Conservation (phyloP, 2,797 vertebrate genomes). For the Acrocephalus scirpaceus region DNA sequence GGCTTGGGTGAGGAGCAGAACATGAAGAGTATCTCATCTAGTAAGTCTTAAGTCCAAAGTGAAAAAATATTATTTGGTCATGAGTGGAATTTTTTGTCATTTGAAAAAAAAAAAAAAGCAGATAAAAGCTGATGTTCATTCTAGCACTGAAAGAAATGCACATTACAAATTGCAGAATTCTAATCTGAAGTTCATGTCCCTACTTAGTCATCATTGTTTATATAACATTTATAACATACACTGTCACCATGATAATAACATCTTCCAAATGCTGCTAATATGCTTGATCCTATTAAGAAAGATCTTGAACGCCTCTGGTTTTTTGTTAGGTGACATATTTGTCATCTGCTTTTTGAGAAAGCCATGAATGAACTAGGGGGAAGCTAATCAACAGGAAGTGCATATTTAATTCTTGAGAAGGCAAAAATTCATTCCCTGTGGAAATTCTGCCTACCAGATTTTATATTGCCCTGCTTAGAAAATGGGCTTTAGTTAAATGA, state of each 20-base stretch:
- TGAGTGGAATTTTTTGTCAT: not conserved
- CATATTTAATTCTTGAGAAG: not conserved
- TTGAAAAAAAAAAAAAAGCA: not conserved
- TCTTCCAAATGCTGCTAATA: conserved; percentile 4
- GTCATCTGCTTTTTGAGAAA: not conserved
- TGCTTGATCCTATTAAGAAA: not conserved
- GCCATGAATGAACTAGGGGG: not conserved
- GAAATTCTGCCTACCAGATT: not conserved
- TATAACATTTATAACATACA: not conserved
- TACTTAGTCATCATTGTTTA: conserved; percentile 10
- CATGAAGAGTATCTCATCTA: not conserved
- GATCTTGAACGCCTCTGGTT: not conserved
- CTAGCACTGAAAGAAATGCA: not conserved
- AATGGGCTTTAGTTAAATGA: not conserved
- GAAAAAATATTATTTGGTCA: not conserved
- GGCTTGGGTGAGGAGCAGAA: not conserved
- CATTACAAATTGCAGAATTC: not conserved
- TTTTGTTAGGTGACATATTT: not conserved
- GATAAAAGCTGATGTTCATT: not conserved
- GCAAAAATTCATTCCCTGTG: not conserved
- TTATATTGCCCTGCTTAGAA: not conserved
- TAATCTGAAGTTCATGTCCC: conserved; percentile 46
- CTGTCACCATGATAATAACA: not conserved
- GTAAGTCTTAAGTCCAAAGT: not conserved
- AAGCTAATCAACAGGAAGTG: not conserved